These are phyloP conservation scores for Taenioides sp. DNA, from an alignment of 2,797 vertebrate genomes.

Conservation along the genomic window DNA sequence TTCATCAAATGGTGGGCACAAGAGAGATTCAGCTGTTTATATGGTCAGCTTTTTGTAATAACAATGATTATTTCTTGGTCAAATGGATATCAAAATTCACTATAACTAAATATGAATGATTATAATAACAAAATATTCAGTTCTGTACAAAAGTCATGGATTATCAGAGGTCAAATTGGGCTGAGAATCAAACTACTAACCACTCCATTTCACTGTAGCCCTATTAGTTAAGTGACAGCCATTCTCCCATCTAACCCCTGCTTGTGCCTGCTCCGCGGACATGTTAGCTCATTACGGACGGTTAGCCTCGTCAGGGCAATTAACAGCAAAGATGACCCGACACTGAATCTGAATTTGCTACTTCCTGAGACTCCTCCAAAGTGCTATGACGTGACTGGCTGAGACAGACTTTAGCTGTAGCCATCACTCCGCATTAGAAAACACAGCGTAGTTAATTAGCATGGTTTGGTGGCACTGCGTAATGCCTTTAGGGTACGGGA, in stretches of 20 bases:
- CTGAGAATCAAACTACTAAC: not conserved
- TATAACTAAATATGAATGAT: not conserved
- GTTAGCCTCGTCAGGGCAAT: conserved; percentile 66
- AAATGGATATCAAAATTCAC: too few relatives aligned
- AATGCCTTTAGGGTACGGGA: conserved; percentile 50
- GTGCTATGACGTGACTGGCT: conserved; percentile 63
- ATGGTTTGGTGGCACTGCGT: conserved; percentile 56
- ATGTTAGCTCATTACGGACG: conserved; percentile 65
- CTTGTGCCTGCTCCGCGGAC: conserved; percentile 55
- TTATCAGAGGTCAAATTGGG: not conserved
- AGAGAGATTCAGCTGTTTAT: too few relatives aligned
- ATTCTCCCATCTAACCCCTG: conserved; percentile 49
- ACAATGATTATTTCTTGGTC: too few relatives aligned
- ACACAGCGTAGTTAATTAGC: conserved; percentile 63
- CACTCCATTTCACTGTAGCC: conserved; percentile 27
- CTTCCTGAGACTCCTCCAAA: conserved; percentile 51
- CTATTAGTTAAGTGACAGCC: conserved; percentile 64
- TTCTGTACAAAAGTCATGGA: not conserved
- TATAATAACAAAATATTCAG: not conserved
- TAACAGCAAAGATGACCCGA: conserved; percentile 66
- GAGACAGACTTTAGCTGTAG: conserved; percentile 67
- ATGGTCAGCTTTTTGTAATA: too few relatives aligned
- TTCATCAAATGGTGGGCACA: not conserved
- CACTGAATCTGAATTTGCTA: conserved; percentile 55
- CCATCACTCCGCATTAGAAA: conserved; percentile 69